phyloP scores from a whole-genome alignment of 2,888 invertebrate species.

The Esperia sulphurella region DNA sequence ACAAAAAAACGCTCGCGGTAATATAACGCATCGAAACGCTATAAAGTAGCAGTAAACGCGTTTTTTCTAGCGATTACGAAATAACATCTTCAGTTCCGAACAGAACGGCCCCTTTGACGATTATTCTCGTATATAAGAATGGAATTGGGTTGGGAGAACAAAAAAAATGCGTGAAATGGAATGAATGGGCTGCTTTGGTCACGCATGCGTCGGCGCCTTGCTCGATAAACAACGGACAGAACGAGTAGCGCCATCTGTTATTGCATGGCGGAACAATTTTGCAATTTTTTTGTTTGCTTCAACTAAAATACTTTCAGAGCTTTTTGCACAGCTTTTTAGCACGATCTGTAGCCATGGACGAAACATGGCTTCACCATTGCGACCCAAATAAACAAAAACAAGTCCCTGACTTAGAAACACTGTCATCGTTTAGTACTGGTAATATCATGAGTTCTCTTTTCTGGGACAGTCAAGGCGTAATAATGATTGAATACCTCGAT shows the following conservation, averaged over 20 bases:
- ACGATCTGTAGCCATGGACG: too few species aligned
- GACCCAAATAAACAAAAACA: too few species aligned
- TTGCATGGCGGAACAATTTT: constrained; percentile 17
- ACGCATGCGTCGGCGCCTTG: constrained; percentile 7
- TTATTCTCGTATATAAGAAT: constrained; percentile 65
- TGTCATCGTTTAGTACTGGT: too few species aligned
- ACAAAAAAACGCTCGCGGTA: constrained; percentile 20
- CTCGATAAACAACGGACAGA: constrained; percentile 30
- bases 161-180: constrained; percentile 30
- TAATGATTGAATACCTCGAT: too few species aligned
- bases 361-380: too few species aligned
- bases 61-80: constrained; percentile 25
- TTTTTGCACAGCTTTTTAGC: too few species aligned
- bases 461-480: too few species aligned
- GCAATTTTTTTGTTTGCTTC: too few species aligned
- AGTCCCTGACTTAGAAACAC: too few species aligned
- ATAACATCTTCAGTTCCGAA: constrained; percentile 51
- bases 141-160: constrained; percentile 55
- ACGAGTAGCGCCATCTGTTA: constrained; percentile 41
- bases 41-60: constrained; percentile 46
- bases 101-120: constrained; percentile 58
- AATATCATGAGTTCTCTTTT: too few species aligned
- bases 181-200: constrained; percentile 21
- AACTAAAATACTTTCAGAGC: too few species aligned
- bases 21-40: constrained; percentile 36